These are phyloP conservation scores for Cyprinodon brontotheroides DNA, from an alignment of 2,113 vertebrate genomes.

Conservation along the genomic window DNA sequence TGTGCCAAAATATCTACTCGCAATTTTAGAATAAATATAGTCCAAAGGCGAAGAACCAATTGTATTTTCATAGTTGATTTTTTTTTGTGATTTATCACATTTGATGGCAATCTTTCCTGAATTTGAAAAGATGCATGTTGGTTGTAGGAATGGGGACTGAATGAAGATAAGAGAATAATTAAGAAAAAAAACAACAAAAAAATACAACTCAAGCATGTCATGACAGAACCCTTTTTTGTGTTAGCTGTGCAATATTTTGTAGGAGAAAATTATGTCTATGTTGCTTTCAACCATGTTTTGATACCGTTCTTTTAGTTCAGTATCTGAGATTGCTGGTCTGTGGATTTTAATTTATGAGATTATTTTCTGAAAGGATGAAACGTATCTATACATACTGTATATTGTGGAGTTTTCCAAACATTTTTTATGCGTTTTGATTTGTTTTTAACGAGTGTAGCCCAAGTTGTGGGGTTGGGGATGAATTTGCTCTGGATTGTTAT, in stretches of 20 bases:
- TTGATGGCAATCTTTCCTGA: slow-evolving; percentile 39
- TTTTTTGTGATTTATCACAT: slow-evolving; percentile 41
- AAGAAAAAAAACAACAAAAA: slow-evolving; percentile 17
- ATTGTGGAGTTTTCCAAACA: slow-evolving; percentile 73
- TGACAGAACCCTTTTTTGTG: slow-evolving; percentile 67
- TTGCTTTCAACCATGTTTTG: slow-evolving; percentile 69
- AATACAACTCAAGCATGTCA: slow-evolving; percentile 61
- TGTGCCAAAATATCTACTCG: slow-evolving; percentile 68
- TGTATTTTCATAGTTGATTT: slow-evolving; percentile 39
- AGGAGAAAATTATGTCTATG: slow-evolving; percentile 48
- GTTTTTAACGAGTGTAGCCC: slow-evolving; percentile 70
- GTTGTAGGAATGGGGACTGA: slow-evolving; percentile 20
- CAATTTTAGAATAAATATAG: not conserved
- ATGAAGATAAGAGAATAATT: slow-evolving; percentile 6
- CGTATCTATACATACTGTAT: slow-evolving; percentile 72
- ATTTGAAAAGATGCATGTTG: slow-evolving; percentile 49
- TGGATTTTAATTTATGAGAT: slow-evolving; percentile 85
- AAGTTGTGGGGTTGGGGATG: slow-evolving; percentile 25
- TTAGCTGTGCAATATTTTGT: slow-evolving; percentile 88
- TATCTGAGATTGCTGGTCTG: slow-evolving; percentile 75
- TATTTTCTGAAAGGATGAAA: slow-evolving; percentile 73
- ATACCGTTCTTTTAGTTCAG: slow-evolving; percentile 51
- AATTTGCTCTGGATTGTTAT: slow-evolving; percentile 65
- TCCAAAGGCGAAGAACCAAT: slow-evolving; percentile 14
- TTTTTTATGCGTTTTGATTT: slow-evolving; percentile 78